phyloP scores from a whole-genome alignment of 2,113 vertebrate genomes.

The Rhizomys pruinosus region DNA sequence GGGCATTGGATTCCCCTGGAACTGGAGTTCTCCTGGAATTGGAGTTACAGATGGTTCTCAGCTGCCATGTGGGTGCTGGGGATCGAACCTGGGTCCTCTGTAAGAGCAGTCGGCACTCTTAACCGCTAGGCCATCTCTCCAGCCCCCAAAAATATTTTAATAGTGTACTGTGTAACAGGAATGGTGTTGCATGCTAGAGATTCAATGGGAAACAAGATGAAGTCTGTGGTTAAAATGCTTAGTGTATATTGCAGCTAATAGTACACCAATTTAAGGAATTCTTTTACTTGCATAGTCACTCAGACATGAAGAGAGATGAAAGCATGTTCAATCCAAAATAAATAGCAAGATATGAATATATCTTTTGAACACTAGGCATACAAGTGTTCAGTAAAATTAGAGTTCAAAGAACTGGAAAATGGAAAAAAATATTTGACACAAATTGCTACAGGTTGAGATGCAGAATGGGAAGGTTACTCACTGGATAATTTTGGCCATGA shows the following conservation, averaged over 20 bases:
- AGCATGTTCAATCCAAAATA: background rate
- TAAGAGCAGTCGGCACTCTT: too few relatives aligned
- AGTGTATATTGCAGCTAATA: background rate
- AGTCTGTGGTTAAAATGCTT: background rate
- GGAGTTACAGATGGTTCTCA: too few relatives aligned
- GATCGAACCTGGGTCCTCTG: too few relatives aligned
- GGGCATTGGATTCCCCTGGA: too few relatives aligned
- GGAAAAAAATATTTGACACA: background rate
- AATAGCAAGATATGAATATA: background rate
- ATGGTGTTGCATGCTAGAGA: background rate
- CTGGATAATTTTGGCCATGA: background rate
- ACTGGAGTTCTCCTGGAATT: too few relatives aligned
- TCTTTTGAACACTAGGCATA: background rate
- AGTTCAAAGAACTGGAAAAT: background rate
- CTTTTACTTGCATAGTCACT: background rate
- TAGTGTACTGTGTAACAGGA: background rate
- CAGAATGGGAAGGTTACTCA: background rate
- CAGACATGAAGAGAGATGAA: background rate
- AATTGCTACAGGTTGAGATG: background rate
- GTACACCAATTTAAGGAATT: background rate
- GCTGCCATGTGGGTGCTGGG: too few relatives aligned
- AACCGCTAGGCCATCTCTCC: too few relatives aligned
- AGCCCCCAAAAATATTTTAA: too few relatives aligned
- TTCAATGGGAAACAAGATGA: background rate
- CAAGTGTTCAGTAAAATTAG: background rate